A percentile compares a stretch with the other conserved stretches of the same genome.
Evolutionary conservation across 1,140 invertebrate genomes (phyloP).

Genomic region (Cheumatopsyche charites): DNA sequence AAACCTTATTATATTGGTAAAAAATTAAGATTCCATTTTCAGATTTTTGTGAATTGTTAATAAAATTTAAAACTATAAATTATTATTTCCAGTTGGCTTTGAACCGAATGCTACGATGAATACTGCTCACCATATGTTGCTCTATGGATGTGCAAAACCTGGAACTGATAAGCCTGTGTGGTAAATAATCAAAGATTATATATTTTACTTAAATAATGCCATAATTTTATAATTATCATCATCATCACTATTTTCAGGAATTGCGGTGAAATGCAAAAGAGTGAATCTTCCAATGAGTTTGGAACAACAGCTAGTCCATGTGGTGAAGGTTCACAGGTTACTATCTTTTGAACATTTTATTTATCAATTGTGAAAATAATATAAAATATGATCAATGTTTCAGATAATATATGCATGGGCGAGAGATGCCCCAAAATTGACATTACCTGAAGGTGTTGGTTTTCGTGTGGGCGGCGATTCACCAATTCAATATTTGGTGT

Average conservation of each 20-base stretch:
- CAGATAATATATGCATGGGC: conserved; percentile 98
- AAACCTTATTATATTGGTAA: conserved; percentile 79
- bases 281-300: conserved; percentile 53
- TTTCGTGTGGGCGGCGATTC: conserved; percentile 80
- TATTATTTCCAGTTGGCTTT: conserved; percentile 79
- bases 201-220: no score
- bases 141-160: conserved; percentile 91
- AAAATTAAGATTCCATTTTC: conserved; percentile 49
- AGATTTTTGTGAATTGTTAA: background rate
- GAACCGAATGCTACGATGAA: conserved; percentile 90
- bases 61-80: conserved; percentile 26
- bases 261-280: conserved; percentile 89
- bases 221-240: no score
- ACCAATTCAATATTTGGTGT: conserved; percentile 76
- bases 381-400: conserved; percentile 23
- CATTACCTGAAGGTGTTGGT: conserved; percentile 83
- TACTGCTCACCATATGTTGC: conserved; percentile 93
- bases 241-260: conserved; percentile 78
- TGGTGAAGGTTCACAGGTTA: conserved; percentile 71
- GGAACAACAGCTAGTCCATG: conserved; percentile 70
- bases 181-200: conserved; percentile 62
- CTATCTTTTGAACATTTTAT: conserved; percentile 2
- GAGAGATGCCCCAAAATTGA: conserved; percentile 85
- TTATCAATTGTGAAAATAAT: conserved; percentile 20
- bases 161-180: conserved; percentile 80